Percentiles rank a stretch among this genome's conserved stretches.
phyloP scores from a whole-genome alignment of 2,113 vertebrate genomes.

The Meriones unguiculatus region DNA sequence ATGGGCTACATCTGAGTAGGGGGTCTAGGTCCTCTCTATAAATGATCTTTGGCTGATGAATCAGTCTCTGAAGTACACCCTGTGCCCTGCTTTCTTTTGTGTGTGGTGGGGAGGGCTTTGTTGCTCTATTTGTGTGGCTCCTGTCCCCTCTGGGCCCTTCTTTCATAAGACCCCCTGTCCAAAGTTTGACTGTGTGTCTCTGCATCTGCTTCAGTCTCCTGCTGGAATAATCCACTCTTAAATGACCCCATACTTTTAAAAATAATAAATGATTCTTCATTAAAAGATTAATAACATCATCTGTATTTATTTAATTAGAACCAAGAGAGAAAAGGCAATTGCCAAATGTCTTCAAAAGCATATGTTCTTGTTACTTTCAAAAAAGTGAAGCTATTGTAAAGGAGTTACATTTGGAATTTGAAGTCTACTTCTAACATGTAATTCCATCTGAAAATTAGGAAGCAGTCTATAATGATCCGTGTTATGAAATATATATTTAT shows the following conservation, averaged over 20 bases:
- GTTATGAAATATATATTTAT: background rate
- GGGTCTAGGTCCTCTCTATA: too few relatives aligned
- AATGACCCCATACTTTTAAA: background rate
- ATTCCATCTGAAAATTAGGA: background rate
- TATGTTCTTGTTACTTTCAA: background rate
- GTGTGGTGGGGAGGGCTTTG: too few relatives aligned
- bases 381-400: background rate
- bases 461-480: background rate
- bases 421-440: background rate
- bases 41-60: too few relatives aligned
- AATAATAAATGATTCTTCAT: background rate
- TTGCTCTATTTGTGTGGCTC: too few relatives aligned
- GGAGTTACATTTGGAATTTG: background rate
- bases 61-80: too few relatives aligned
- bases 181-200: too few relatives aligned
- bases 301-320: background rate
- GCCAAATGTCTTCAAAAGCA: background rate
- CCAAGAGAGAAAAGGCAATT: background rate
- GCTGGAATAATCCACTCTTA: background rate
- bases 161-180: too few relatives aligned
- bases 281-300: background rate
- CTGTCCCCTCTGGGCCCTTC: too few relatives aligned
- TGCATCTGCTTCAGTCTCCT: too few relatives aligned
- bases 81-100: too few relatives aligned
- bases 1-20: too few relatives aligned